These are phyloP conservation scores for Pogoniulus pusillus DNA, from an alignment of 2,797 vertebrate genomes.

Conservation along the genomic window DNA sequence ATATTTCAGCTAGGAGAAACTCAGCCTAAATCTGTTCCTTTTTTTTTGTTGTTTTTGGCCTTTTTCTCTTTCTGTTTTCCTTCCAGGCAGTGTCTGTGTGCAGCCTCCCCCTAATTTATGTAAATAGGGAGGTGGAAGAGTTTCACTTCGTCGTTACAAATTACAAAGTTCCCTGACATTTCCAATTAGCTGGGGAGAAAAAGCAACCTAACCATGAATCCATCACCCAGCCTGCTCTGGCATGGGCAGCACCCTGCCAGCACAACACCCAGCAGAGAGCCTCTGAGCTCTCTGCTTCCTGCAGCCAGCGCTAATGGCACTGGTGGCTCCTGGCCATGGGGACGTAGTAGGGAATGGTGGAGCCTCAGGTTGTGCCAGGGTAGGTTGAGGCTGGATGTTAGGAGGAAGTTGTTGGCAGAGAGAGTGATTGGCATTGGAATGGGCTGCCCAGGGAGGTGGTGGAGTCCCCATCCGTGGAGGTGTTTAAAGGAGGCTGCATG, in stretches of 20 bases:
- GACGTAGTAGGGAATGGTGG: neutral
- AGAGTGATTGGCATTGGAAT: too few species aligned
- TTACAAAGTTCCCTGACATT: constrained; percentile 50
- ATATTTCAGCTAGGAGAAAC: constrained; percentile 51
- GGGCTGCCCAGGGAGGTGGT: too few species aligned
- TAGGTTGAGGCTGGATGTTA: too few species aligned
- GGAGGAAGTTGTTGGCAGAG: too few species aligned
- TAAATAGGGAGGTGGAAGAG: neutral
- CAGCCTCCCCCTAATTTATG: constrained; percentile 53
- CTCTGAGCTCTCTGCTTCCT: neutral
- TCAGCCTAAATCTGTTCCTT: constrained; percentile 29
- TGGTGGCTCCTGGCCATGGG: neutral
- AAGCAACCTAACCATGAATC: neutral
- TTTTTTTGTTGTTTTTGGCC: neutral
- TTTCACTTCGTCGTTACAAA: constrained; percentile 45
- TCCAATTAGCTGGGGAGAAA: constrained; percentile 47
- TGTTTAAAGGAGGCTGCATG: too few species aligned
- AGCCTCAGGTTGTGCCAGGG: too few species aligned
- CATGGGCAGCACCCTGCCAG: neutral
- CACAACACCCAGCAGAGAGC: accelerated
- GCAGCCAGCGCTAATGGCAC: too few species aligned
- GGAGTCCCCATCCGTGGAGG: too few species aligned
- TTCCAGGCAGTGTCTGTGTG: constrained; percentile 49
- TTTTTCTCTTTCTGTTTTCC: constrained; percentile 12
- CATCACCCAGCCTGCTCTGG: neutral